These are phyloP conservation scores for Circaetus gallicus DNA, from an alignment of 2,113 vertebrate genomes.

Conservation along the genomic window DNA sequence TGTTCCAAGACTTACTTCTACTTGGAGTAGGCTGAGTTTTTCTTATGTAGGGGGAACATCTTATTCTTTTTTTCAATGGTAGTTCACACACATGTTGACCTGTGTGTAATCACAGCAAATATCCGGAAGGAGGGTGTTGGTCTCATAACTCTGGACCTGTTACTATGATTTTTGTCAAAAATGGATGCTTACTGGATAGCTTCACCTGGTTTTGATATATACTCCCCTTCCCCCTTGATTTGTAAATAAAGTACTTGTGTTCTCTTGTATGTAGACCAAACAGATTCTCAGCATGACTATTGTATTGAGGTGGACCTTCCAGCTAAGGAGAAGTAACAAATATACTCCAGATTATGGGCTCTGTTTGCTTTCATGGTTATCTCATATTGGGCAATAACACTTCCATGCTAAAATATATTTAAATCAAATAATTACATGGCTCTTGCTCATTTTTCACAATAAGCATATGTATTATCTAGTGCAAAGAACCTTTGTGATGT, in stretches of 20 bases:
- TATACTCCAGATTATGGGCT: neutral
- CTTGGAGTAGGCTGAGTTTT: neutral
- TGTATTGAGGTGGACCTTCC: neutral
- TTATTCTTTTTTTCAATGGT: neutral
- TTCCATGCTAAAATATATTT: neutral
- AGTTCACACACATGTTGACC: neutral
- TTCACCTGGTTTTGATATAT: too few species aligned
- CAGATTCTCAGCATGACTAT: accelerated
- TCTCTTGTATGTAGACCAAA: too few species aligned
- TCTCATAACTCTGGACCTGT: neutral
- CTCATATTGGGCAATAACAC: neutral
- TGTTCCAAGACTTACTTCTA: neutral
- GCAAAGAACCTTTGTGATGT: neutral
- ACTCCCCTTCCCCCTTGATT: neutral
- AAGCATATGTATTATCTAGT: neutral
- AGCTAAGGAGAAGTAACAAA: neutral
- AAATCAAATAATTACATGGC: neutral
- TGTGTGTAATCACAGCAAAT: neutral
- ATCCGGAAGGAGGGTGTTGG: neutral
- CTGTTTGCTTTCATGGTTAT: neutral
- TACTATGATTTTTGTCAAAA: neutral
- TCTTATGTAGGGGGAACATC: neutral
- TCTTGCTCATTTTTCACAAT: neutral
- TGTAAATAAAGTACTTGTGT: neutral
- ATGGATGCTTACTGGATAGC: too few species aligned